phyloP scores from a whole-genome alignment of 2,888 invertebrate genomes.

The Achlya flavicornis region DNA sequence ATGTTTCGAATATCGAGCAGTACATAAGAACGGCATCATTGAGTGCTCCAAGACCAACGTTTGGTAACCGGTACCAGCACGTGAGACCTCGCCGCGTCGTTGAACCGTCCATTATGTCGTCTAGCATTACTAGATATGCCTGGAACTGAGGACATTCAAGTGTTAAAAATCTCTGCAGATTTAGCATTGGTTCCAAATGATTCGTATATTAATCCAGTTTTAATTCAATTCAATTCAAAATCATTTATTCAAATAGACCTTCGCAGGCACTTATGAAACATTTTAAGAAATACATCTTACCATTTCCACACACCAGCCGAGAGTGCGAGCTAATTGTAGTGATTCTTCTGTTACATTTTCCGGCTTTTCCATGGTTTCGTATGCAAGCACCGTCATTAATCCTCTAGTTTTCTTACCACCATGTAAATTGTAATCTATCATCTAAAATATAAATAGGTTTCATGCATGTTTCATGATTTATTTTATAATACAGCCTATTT shows the following conservation, averaged over 20 bases:
- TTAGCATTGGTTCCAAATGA: too few relatives aligned
- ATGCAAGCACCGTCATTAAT: slow-evolving; percentile 87
- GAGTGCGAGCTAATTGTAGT: slow-evolving; percentile 87
- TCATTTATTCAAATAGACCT: too few relatives aligned
- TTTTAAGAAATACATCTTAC: too few relatives aligned
- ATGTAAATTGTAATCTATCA: slow-evolving; percentile 93
- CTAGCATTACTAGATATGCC: slow-evolving; percentile 92
- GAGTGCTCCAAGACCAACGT: slow-evolving; percentile 89
- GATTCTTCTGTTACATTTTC: slow-evolving; percentile 88
- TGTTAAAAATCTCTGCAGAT: too few relatives aligned
- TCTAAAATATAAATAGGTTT: slow-evolving; percentile 66
- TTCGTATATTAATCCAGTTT: too few relatives aligned
- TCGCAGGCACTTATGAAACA: too few relatives aligned
- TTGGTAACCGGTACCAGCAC: slow-evolving; percentile 93
- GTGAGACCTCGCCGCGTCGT: slow-evolving; percentile 92
- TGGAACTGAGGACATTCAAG: slow-evolving; percentile 86
- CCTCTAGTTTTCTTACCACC: slow-evolving; percentile 93
- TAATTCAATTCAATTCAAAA: too few relatives aligned
- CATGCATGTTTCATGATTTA: too few relatives aligned
- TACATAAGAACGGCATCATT: slow-evolving; percentile 94
- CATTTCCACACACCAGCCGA: slow-evolving; percentile 97
- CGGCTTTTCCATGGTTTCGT: slow-evolving; percentile 86
- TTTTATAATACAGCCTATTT: background rate
- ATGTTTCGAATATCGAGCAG: slow-evolving; percentile 87
- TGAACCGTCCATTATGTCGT: slow-evolving; percentile 97